A percentile compares a stretch with the other conserved stretches of the same genome.
Evolutionary conservation across 2,113 vertebrate species (phyloP).

Genomic region (Eublepharis macularius): DNA sequence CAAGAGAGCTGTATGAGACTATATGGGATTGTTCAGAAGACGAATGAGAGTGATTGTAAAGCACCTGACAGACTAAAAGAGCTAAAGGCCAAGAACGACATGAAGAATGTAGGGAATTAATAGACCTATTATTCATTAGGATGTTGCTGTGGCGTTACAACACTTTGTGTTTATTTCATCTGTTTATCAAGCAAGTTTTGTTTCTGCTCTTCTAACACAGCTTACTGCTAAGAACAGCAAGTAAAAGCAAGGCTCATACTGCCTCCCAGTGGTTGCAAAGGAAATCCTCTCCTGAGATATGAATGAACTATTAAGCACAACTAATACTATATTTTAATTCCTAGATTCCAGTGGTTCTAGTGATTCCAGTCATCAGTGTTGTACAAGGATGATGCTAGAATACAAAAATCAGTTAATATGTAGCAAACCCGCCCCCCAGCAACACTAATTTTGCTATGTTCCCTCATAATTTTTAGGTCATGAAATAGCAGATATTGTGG

Average conservation of each 20-base stretch:
- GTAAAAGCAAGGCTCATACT: constrained; percentile 4
- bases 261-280: constrained; percentile 17
- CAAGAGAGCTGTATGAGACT: not conserved
- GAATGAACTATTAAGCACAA: not conserved
- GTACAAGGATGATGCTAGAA: too few species aligned
- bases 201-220: not conserved
- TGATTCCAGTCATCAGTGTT: not conserved
- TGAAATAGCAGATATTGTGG: not conserved
- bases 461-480: not conserved
- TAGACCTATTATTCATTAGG: too few species aligned
- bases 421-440: not conserved
- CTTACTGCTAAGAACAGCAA: not conserved
- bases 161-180: not conserved
- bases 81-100: not conserved
- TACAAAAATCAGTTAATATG: too few species aligned
- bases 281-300: not conserved
- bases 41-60: not conserved
- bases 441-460: not conserved
- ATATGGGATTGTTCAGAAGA: not conserved
- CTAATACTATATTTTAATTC: not conserved
- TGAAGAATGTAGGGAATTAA: not conserved
- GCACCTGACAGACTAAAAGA: not conserved
- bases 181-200: not conserved
- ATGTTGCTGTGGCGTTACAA: not conserved
- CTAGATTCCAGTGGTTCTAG: not conserved